A percentile compares a stretch with the other conserved stretches of the same genome.
Evolutionary conservation across 2,888 invertebrate species (phyloP).

Genomic region (Perizoma flavofasciatum): DNA sequence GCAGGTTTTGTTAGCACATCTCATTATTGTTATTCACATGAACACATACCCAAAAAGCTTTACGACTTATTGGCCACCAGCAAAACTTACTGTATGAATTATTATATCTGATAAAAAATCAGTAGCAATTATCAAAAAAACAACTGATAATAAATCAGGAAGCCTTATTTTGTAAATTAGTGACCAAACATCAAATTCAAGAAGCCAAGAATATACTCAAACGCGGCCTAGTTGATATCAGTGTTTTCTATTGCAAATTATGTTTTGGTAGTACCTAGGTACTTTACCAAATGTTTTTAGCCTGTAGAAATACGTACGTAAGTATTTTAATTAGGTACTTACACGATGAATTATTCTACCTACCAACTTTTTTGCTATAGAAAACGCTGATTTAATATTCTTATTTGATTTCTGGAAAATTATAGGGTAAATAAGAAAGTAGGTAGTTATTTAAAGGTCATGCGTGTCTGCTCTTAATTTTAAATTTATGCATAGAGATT

Average conservation of each 20-base stretch:
- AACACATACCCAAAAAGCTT: constrained; percentile 11
- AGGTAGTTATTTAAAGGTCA: constrained; percentile 17
- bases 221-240: neutral
- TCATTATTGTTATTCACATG: constrained; percentile 8
- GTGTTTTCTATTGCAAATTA: neutral
- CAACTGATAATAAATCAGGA: constrained; percentile 12
- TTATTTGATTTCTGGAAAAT: constrained; percentile 1
- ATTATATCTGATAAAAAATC: neutral
- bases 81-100: too few relatives aligned
- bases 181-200: constrained; percentile 44
- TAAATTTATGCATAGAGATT: neutral
- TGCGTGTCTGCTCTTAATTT: constrained; percentile 16
- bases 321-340: too few relatives aligned
- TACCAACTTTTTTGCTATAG: neutral
- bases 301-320: too few relatives aligned
- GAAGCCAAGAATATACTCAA: constrained; percentile 44
- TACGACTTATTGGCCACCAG: too few relatives aligned
- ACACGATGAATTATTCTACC: too few relatives aligned
- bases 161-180: constrained; percentile 44
- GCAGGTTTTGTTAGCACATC: constrained; percentile 21
- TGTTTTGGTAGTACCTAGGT: too few relatives aligned
- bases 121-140: neutral
- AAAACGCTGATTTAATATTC: constrained; percentile 3
- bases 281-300: too few relatives aligned
- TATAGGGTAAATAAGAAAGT: constrained; percentile 4